Evolutionary conservation across 2,888 invertebrate species (phyloP).

Genomic region (Salticus scenicus): DNA sequence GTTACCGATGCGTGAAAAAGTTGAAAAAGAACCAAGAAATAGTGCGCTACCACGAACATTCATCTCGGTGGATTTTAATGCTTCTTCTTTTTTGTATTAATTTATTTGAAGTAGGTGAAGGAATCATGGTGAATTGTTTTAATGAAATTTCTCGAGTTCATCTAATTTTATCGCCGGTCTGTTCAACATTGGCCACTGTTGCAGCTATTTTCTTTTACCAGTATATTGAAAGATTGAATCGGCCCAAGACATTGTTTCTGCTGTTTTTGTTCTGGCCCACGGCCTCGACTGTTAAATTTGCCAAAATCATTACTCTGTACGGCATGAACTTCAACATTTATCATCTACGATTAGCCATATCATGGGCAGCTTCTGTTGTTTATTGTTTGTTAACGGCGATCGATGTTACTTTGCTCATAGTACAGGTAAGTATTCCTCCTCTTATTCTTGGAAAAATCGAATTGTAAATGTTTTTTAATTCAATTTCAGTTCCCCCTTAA

Average conservation of each 20-base stretch:
- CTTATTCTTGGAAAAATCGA: not conserved
- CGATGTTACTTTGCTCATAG: constrained; percentile 58
- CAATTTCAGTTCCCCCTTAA: not conserved
- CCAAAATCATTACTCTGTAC: constrained; percentile 61
- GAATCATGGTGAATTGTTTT: constrained; percentile 52
- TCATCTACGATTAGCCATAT: constrained; percentile 50
- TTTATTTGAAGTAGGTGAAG: constrained; percentile 59
- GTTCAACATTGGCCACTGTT: constrained; percentile 40
- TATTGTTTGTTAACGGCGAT: constrained; percentile 63
- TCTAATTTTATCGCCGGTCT: constrained; percentile 43
- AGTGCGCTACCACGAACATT: constrained; percentile 63
- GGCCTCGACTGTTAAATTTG: constrained; percentile 48
- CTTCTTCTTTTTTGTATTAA: constrained; percentile 45
- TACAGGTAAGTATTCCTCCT: constrained; percentile 43
- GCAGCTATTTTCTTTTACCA: constrained; percentile 58
- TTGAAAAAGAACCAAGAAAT: constrained; percentile 34
- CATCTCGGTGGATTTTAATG: constrained; percentile 55
- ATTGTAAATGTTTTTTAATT: not conserved
- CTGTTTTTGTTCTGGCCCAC: constrained; percentile 66
- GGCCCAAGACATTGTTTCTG: constrained; percentile 52
- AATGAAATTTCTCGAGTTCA: constrained; percentile 42
- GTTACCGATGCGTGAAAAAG: constrained; percentile 43
- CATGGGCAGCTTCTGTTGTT: constrained; percentile 53
- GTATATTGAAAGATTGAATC: constrained; percentile 58
- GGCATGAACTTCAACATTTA: constrained; percentile 46